Evolutionary conservation across 2,797 vertebrate species (phyloP).

Genomic region (Danio tinwini): DNA sequence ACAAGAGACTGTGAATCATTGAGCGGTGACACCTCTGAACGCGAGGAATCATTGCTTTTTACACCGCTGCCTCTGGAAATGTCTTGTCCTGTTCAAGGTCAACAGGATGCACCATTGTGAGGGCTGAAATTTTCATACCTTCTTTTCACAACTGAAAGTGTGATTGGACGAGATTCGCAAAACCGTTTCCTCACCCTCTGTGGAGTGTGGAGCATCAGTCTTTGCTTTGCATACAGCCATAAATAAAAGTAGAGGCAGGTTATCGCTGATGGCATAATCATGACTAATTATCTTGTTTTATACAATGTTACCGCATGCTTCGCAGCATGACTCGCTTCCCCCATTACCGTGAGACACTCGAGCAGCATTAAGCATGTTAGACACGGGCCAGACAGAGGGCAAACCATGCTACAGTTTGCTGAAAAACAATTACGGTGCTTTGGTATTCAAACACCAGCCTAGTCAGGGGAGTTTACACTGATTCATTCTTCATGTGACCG

Average conservation of each 20-base stretch:
- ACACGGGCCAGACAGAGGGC: slow-evolving; percentile 52
- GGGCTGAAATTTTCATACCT: neutral
- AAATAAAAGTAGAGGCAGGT: slow-evolving; percentile 50
- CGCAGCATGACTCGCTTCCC: slow-evolving; percentile 36
- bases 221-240: slow-evolving; percentile 43
- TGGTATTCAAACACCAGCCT: slow-evolving; percentile 39
- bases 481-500: slow-evolving; percentile 40
- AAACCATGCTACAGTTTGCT: slow-evolving; percentile 33
- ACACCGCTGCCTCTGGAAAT: neutral
- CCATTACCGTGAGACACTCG: slow-evolving; percentile 52
- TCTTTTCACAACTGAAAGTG: neutral
- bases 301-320: slow-evolving; percentile 45
- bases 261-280: slow-evolving; percentile 55
- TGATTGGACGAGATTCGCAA: neutral
- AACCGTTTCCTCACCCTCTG: neutral
- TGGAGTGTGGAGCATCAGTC: slow-evolving; percentile 36
- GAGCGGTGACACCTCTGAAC: slow-evolving; percentile 1
- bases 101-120: neutral
- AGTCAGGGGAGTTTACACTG: slow-evolving; percentile 17
- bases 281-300: slow-evolving; percentile 54
- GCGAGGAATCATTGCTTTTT: slow-evolving; percentile 9
- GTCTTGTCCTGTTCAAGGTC: slow-evolving; percentile 19
- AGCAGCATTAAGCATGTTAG: slow-evolving; percentile 49
- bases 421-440: slow-evolving; percentile 43
- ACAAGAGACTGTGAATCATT: slow-evolving; percentile 25